Conservation (phyloP, 2,888 invertebrate genomes). For the Camptogramma bilineatum region DNA sequence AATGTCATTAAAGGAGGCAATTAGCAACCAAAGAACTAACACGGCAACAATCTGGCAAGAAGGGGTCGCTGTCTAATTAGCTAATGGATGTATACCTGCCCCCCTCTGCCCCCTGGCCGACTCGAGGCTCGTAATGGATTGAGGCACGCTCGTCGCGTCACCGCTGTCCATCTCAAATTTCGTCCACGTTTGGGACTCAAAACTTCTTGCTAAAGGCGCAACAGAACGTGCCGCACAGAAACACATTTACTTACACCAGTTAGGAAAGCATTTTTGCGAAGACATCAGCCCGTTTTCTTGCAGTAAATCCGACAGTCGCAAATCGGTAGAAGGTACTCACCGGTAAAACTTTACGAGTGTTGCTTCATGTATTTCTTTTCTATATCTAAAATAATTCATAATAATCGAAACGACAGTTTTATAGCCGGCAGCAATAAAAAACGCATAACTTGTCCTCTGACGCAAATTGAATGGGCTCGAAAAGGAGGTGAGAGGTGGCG, state of each 20-base stretch:
- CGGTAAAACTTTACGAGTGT: conserved; percentile 19
- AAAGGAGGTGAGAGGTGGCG: conserved; percentile 59
- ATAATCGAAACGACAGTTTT: conserved; percentile 72
- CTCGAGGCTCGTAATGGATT: conserved; percentile 71
- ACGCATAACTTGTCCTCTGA: conserved; percentile 73
- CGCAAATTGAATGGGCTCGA: conserved; percentile 74
- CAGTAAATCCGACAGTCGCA: conserved; percentile 15
- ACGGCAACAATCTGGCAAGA: conserved; percentile 78
- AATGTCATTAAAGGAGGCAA: conserved; percentile 61
- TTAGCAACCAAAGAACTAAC: conserved; percentile 71
- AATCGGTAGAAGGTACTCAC: conserved; percentile 7
- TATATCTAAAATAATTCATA: conserved; percentile 60
- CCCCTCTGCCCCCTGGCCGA: conserved; percentile 47
- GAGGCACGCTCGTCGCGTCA: conserved; percentile 71
- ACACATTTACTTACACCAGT: not conserved
- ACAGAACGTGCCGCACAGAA: not conserved
- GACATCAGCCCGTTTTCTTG: conserved; percentile 16
- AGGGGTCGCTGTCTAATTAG: conserved; percentile 79
- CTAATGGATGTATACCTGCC: conserved; percentile 69
- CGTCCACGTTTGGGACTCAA: conserved; percentile 26
- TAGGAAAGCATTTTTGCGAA: conserved; percentile 21
- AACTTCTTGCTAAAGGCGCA: conserved; percentile 7
- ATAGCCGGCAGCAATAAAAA: conserved; percentile 78
- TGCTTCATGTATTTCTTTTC: conserved; percentile 36
- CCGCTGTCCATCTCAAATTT: conserved; percentile 71